Evolutionary conservation across 2,888 invertebrate genomes (phyloP), one percentile per base, ranked within the genome.

Genomic region (Macroteleia sp.): DNA sequence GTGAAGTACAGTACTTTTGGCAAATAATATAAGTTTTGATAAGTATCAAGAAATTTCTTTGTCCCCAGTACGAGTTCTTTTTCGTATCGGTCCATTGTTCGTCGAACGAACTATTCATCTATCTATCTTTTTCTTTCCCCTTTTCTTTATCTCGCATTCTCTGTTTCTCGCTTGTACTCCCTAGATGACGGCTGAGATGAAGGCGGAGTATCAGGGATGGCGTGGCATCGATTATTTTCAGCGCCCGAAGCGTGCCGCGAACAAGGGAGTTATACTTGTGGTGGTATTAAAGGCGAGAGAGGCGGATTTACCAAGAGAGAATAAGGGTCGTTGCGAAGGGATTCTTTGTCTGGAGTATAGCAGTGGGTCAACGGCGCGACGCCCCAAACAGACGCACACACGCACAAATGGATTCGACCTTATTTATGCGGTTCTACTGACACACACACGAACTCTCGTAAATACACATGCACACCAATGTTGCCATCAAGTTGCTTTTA

Each of bases 171-270:
- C 71, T 42, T 44, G 28, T 66, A 34, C 48, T 77, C 75, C 56
- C 69, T 36, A 48, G 54, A 59, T 16, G 66, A 42, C 12, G 59
- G 17, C 28, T 17, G 34, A 67, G 70, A 66, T 22, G 75, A 42
- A 59, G 48, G 32, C 44, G 57, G 59, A 69, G 57, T 77, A 70
- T 67, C 77, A 59, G 73, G 62, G 79, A 76, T 73, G 74, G 81
- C 82, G 79, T 75, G 81, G 80, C 84, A 86, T 87, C 88, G 88
- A 88, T 88, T 88, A 88, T 88, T 88, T 87, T 84, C 85, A 83
- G 70, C 64, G 62, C 71, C 73, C 71, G 70, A 78, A 78, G 78
- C 78, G 78, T 78, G 78, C 78, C 69, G 54, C 67, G 77, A 73
- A 77, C 77, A 67, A 77, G 67, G 67, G 73, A 73, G 71, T 25